Percentiles rank a stretch among this genome's conserved stretches.
These are phyloP conservation scores for Drosophila demipolita DNA, from an alignment of 2,888 invertebrate species.

Conservation along the genomic window DNA sequence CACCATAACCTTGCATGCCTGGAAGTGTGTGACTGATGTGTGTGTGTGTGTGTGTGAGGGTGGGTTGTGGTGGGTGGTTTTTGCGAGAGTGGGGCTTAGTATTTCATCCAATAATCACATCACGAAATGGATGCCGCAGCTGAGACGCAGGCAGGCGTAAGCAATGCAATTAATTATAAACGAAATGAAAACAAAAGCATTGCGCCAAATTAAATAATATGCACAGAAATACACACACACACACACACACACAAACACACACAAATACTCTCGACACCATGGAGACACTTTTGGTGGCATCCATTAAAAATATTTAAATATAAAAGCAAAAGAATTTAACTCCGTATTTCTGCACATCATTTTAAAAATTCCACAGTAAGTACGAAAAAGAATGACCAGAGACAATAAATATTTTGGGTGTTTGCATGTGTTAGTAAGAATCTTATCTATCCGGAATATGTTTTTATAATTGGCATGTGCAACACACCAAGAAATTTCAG, in stretches of 20 bases:
- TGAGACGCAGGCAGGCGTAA: constrained; percentile 65
- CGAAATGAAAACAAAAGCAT: constrained; percentile 75
- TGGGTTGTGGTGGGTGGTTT: neutral
- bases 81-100: constrained; percentile 32
- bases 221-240: constrained; percentile 16
- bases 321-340: neutral
- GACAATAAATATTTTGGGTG: neutral
- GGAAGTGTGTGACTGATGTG: neutral
- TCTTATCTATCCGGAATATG: neutral
- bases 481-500: neutral
- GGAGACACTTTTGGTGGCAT: constrained; percentile 4
- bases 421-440: neutral
- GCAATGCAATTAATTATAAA: constrained; percentile 79
- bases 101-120: constrained; percentile 72
- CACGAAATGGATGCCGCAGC: constrained; percentile 50
- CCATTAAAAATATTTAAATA: constrained; percentile 1
- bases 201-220: constrained; percentile 69
- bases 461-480: no score
- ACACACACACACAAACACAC: constrained; percentile 12
- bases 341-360: neutral
- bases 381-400: neutral
- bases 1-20: constrained; percentile 59
- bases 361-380: neutral
- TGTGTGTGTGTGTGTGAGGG: constrained; percentile 5
- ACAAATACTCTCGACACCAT: constrained; percentile 2